A percentile compares a stretch with the other conserved stretches of the same genome.
phyloP scores from a whole-genome alignment of 1,140 invertebrate genomes.

The Varroa destructor region DNA sequence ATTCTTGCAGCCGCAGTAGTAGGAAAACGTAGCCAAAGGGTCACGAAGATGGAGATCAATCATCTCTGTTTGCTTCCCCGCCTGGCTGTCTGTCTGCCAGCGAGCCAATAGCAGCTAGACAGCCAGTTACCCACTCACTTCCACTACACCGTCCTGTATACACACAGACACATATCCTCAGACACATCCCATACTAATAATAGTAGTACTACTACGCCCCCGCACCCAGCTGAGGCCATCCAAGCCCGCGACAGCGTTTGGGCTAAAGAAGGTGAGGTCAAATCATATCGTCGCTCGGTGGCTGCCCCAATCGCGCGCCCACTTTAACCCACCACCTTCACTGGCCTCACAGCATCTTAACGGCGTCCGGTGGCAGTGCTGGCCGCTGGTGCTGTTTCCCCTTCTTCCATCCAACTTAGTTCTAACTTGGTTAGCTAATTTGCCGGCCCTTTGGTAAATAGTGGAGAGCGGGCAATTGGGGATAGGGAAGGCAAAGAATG shows the following conservation, averaged over 20 bases:
- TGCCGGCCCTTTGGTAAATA: slow-evolving; percentile 28
- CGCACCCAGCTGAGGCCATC: too few species aligned
- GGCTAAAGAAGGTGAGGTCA: slow-evolving; percentile 4
- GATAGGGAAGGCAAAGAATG: too few species aligned
- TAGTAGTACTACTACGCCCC: too few species aligned
- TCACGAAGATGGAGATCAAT: slow-evolving; percentile 28
- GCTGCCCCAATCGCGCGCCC: neutral
- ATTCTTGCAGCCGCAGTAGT: too few species aligned
- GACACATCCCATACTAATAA: too few species aligned
- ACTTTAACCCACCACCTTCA: too few species aligned
- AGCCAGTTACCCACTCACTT: neutral
- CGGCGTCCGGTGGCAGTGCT: neutral
- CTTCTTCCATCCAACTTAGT: neutral
- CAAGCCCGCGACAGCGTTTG: neutral
- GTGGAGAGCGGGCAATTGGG: neutral
- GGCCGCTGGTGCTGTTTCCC: neutral
- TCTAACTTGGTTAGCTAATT: slow-evolving; percentile 28
- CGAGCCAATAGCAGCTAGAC: neutral
- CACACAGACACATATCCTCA: too few species aligned
- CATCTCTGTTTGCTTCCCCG: slow-evolving; percentile 27
- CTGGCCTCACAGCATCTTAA: too few species aligned
- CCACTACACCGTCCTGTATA: neutral
- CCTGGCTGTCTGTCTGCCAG: neutral
- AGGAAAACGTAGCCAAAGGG: slow-evolving; percentile 21
- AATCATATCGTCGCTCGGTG: slow-evolving; percentile 24